A percentile compares a stretch with the other conserved stretches of the same genome.
Conservation (phyloP, 2,888 invertebrate species). For the Lissonota sp. region DNA sequence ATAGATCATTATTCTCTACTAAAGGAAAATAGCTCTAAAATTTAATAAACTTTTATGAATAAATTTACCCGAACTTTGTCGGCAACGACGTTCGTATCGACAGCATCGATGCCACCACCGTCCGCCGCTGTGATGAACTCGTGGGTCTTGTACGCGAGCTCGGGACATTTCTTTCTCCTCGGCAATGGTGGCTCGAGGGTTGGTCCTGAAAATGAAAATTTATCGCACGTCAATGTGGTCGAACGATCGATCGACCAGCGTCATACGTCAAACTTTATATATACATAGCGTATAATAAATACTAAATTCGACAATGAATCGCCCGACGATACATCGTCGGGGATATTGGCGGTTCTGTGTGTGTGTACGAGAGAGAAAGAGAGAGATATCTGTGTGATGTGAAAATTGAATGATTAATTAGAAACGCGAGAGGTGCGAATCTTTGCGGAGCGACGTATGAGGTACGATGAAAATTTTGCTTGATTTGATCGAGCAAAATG, state of each 20-base stretch:
- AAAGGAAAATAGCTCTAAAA: neutral
- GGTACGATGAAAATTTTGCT: neutral
- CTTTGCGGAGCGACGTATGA: slow-evolving; percentile 43
- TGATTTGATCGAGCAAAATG: slow-evolving; percentile 1
- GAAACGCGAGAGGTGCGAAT: slow-evolving; percentile 43
- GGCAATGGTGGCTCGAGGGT: slow-evolving; percentile 93
- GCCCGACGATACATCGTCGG: neutral
- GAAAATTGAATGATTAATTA: slow-evolving; percentile 20
- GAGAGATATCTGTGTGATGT: slow-evolving; percentile 23
- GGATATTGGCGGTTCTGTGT: slow-evolving; percentile 14
- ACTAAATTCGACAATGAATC: neutral
- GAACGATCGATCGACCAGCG: no score
- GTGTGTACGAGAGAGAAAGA: neutral
- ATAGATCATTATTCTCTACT: neutral
- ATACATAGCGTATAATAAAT: neutral
- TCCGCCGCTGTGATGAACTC: slow-evolving; percentile 89
- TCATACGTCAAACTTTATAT: neutral
- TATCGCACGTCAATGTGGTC: neutral
- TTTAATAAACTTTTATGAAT: slow-evolving; percentile 16
- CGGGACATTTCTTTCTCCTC: slow-evolving; percentile 94
- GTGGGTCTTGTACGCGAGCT: slow-evolving; percentile 94
- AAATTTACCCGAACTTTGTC: slow-evolving; percentile 88
- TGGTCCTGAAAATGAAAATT: slow-evolving; percentile 80
- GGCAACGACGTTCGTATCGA: slow-evolving; percentile 86
- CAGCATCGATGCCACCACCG: slow-evolving; percentile 86